phyloP scores from a whole-genome alignment of 2,888 invertebrate species.

The Andrena bicolor region DNA sequence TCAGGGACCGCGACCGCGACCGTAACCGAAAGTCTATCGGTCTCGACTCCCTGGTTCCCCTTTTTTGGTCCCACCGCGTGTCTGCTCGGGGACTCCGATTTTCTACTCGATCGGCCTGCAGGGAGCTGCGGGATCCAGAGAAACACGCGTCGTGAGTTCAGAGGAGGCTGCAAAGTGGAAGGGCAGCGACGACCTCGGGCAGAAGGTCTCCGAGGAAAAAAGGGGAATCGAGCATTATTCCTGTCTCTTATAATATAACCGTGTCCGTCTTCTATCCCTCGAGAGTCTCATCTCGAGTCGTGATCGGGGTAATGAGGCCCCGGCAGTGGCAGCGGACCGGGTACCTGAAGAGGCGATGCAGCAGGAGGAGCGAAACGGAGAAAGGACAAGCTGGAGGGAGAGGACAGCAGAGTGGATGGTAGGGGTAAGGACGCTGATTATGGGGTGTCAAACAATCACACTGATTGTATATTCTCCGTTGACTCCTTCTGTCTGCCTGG shows the following conservation, averaged over 20 bases:
- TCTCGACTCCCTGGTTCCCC: no score
- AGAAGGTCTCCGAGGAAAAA: slow-evolving; percentile 73
- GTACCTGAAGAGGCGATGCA: slow-evolving; percentile 63
- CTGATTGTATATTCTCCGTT: slow-evolving; percentile 84
- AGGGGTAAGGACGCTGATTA: slow-evolving; percentile 84
- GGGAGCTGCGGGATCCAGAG: neutral
- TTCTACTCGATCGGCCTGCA: neutral
- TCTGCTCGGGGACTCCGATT: neutral
- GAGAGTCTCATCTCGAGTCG: slow-evolving; percentile 82
- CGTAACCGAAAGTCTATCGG: no score
- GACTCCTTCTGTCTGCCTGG: slow-evolving; percentile 74
- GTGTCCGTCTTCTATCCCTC: slow-evolving; percentile 78
- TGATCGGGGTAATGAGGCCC: slow-evolving; percentile 84
- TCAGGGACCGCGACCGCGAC: no score
- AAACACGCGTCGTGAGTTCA: slow-evolving; percentile 13
- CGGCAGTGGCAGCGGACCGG: slow-evolving; percentile 72
- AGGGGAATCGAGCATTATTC: slow-evolving; percentile 79
- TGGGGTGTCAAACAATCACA: slow-evolving; percentile 85
- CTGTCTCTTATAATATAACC: slow-evolving; percentile 84
- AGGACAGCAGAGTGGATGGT: slow-evolving; percentile 62
- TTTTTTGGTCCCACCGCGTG: no score
- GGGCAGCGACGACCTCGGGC: slow-evolving; percentile 64
- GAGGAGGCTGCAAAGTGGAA: neutral
- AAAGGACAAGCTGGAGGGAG: slow-evolving; percentile 54
- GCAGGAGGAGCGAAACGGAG: slow-evolving; percentile 48